phyloP scores from a whole-genome alignment of 2,888 invertebrate species.

The Drymonia ruficornis region DNA sequence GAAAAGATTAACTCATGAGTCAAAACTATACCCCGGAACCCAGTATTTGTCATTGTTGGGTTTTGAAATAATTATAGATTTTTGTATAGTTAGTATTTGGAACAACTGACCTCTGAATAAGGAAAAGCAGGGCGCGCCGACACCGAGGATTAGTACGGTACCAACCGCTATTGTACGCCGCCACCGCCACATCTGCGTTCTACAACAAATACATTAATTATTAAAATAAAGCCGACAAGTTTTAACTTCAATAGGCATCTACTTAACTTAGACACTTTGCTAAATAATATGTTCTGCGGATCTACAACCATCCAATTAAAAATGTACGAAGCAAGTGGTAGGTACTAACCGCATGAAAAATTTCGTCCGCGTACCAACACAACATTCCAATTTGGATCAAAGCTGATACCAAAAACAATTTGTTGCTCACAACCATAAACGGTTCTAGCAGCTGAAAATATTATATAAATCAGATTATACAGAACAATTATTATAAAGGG shows the following conservation, averaged over 20 bases:
- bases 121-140: conserved; percentile 65
- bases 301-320: background rate
- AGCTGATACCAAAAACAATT: conserved; percentile 69
- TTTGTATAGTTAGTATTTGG: conserved; percentile 5
- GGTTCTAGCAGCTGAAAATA: conserved; percentile 72
- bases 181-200: conserved; percentile 68
- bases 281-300: too few species aligned
- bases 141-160: conserved; percentile 68
- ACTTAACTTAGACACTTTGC: too few species aligned
- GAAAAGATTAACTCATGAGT: conserved; percentile 25
- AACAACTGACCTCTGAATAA: conserved; percentile 62
- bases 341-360: conserved; percentile 69
- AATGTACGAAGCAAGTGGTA: background rate
- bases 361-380: conserved; percentile 79
- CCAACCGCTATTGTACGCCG: conserved; percentile 74
- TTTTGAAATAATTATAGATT: background rate
- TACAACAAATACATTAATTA: conserved; percentile 39
- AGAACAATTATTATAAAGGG: too few species aligned
- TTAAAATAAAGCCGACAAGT: conserved; percentile 5
- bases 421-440: conserved; percentile 67
- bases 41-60: too few species aligned
- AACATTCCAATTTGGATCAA: conserved; percentile 75
- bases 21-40: too few species aligned
- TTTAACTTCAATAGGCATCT: background rate
- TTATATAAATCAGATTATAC: too few species aligned